Conservation (phyloP, 1,140 invertebrate species). For the Microvelia longipes region DNA sequence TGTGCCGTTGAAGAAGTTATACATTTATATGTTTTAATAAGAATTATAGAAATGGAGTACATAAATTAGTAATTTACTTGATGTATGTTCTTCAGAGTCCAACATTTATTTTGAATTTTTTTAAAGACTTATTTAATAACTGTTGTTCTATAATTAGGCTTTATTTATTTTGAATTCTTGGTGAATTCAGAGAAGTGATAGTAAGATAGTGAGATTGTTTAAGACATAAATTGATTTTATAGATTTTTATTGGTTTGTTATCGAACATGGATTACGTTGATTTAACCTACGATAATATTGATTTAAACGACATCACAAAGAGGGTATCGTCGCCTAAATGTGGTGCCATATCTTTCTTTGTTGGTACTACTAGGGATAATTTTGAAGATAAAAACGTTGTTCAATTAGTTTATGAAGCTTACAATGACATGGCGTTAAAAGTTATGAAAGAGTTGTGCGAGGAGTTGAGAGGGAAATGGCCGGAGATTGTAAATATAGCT, state of each 20-base stretch:
- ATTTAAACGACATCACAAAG: conserved; percentile 48
- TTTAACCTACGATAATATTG: conserved; percentile 47
- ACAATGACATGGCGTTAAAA: conserved; percentile 77
- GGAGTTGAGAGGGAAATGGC: conserved; percentile 52
- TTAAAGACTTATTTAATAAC: conserved; percentile 49
- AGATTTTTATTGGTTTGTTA: too few relatives aligned
- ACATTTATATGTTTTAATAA: too few relatives aligned
- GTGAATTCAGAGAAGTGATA: neutral
- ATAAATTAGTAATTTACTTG: too few relatives aligned
- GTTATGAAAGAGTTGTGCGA: conserved; percentile 64
- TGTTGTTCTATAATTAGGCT: conserved; percentile 66
- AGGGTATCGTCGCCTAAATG: conserved; percentile 53
- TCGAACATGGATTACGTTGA: conserved; percentile 55
- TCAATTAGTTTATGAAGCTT: conserved; percentile 77
- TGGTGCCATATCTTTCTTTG: conserved; percentile 76
- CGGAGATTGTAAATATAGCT: conserved; percentile 54
- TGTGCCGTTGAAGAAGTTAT: too few relatives aligned
- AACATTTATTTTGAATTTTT: too few relatives aligned
- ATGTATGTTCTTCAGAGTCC: too few relatives aligned
- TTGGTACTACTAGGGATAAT: conserved; percentile 80
- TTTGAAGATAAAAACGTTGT: conserved; percentile 65
- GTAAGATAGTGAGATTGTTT: neutral
- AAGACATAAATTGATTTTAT: neutral
- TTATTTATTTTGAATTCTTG: neutral
- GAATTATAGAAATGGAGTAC: too few relatives aligned